Percentiles rank a stretch among this genome's conserved stretches.
phyloP scores from a whole-genome alignment of 2,113 vertebrate genomes.

The Psilopogon haemacephalus region DNA sequence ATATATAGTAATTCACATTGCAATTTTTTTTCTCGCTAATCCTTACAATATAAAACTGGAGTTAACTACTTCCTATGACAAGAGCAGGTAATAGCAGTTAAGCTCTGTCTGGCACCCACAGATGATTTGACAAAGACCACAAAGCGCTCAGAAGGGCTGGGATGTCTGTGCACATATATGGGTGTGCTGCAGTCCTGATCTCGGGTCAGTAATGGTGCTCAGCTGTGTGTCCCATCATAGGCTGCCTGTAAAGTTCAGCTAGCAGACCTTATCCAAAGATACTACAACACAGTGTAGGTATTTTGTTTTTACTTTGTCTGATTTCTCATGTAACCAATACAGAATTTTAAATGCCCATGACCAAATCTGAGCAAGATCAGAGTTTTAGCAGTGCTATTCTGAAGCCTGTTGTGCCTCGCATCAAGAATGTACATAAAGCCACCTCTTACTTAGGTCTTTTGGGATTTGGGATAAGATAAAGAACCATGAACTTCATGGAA shows the following conservation, averaged over 20 bases:
- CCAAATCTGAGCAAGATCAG: not conserved
- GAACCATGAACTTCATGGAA: not conserved
- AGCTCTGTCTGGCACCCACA: not conserved
- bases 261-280: slow-evolving; percentile 9
- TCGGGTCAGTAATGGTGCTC: not conserved
- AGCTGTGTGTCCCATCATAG: not conserved
- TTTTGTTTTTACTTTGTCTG: slow-evolving; percentile 43
- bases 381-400: not conserved
- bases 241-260: not conserved
- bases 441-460: not conserved
- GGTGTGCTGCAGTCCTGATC: not conserved
- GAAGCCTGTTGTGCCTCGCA: not conserved
- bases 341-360: not conserved
- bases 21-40: not conserved
- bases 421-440: not conserved
- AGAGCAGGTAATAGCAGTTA: not conserved
- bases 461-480: not conserved
- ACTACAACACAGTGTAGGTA: slow-evolving; percentile 32
- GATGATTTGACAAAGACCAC: rapidly evolving
- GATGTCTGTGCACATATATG: not conserved
- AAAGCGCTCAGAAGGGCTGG: rapidly evolving
- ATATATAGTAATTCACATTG: not conserved
- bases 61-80: not conserved
- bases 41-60: not conserved
- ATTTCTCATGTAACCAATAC: not conserved